These are phyloP conservation scores for Amitus sp. DNA, from an alignment of 2,888 invertebrate species.

Conservation along the genomic window DNA sequence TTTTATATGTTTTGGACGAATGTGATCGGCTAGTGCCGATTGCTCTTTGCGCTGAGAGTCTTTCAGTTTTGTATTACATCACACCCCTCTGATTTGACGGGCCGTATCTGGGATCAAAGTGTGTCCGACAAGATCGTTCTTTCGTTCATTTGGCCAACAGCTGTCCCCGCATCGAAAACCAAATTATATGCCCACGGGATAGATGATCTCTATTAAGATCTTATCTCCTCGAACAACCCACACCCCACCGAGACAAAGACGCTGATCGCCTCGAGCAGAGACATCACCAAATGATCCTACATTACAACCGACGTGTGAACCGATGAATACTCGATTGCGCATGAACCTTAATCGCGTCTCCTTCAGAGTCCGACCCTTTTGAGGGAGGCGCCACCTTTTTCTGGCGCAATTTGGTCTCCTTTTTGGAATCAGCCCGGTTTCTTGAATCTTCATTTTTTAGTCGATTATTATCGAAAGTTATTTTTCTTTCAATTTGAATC, in stretches of 20 bases:
- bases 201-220: constrained; percentile 64
- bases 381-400: too few species aligned
- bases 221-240: constrained; percentile 49
- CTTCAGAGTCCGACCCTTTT: too few species aligned
- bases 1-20: neutral
- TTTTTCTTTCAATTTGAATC: too few species aligned
- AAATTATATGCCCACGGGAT: constrained; percentile 64
- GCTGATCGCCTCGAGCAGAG: constrained; percentile 15
- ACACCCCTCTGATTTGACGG: constrained; percentile 47
- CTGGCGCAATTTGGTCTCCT: too few species aligned
- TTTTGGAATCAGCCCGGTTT: too few species aligned
- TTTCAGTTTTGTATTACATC: constrained; percentile 34
- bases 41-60: constrained; percentile 8
- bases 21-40: neutral
- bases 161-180: constrained; percentile 63
- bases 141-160: constrained; percentile 57
- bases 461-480: too few species aligned
- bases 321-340: constrained; percentile 48
- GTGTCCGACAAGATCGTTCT: constrained; percentile 42
- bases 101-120: constrained; percentile 60
- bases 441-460: too few species aligned
- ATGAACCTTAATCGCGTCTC: constrained; percentile 43
- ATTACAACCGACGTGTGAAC: constrained; percentile 48
- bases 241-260: constrained; percentile 24
- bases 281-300: constrained; percentile 18